Evolutionary conservation across 1,140 invertebrate species (phyloP).

Genomic region (Sesamia nonagrioides): DNA sequence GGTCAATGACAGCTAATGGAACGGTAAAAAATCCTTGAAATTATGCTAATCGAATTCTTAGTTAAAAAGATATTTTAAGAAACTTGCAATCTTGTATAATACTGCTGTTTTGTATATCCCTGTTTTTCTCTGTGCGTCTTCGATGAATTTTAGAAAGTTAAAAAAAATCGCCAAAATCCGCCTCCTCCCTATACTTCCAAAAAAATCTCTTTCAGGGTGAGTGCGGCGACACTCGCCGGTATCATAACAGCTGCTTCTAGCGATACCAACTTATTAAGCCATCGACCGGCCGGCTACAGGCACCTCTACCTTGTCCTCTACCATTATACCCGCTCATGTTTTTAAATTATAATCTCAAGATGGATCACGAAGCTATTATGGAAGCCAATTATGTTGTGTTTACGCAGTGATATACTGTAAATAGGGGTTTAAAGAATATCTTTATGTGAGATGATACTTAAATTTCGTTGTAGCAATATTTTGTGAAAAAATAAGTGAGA

Average conservation of each 20-base stretch:
- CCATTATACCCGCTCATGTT: conserved; percentile 77
- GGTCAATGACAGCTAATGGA: neutral
- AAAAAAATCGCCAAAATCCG: conserved; percentile 48
- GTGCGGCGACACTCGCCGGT: conserved; percentile 84
- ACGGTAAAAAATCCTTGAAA: neutral
- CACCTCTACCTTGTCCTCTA: conserved; percentile 57
- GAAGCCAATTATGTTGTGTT: conserved; percentile 50
- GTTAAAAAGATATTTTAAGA: too few species aligned
- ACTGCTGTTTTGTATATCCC: neutral
- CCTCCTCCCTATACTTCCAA: conserved; percentile 57
- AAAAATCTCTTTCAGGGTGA: conserved; percentile 80
- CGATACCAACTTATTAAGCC: conserved; percentile 86
- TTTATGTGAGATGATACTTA: neutral
- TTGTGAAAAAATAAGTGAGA: too few species aligned
- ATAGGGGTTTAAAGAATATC: neutral
- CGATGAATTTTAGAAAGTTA: neutral
- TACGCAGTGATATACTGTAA: conserved; percentile 27
- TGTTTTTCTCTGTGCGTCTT: too few species aligned
- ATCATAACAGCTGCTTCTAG: conserved; percentile 85
- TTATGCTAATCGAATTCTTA: too few species aligned
- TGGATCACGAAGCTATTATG: conserved; percentile 54
- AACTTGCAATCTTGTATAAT: too few species aligned
- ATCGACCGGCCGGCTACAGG: conserved; percentile 66
- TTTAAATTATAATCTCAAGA: conserved; percentile 74
- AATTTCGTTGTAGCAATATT: too few species aligned